Conservation (phyloP, 2,888 invertebrate species). For the Cheilosia vernalis region DNA sequence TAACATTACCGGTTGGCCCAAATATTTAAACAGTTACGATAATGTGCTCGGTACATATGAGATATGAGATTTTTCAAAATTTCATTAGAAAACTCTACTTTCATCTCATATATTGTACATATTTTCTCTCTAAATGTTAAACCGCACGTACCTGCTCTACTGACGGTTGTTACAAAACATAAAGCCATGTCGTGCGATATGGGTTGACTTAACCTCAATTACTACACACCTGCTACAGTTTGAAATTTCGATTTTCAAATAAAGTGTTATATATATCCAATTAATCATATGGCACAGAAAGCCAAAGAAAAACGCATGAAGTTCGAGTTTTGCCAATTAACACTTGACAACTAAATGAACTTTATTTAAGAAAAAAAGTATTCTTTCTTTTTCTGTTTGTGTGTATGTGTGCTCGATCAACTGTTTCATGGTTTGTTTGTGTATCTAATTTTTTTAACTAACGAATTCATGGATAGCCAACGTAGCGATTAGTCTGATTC, state of each 20-base stretch:
- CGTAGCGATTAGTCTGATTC: conserved; percentile 31
- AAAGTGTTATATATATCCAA: conserved; percentile 3
- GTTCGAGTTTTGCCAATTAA: conserved; percentile 73
- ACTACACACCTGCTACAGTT: conserved; percentile 20
- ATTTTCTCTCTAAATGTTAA: conserved; percentile 2
- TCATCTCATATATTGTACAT: not conserved
- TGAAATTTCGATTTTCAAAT: conserved; percentile 25
- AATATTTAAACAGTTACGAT: conserved; percentile 50
- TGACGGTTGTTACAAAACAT: conserved; percentile 2
- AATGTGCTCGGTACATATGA: conserved; percentile 8
- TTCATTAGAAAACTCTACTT: conserved; percentile 10
- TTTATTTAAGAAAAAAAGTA: conserved; percentile 51
- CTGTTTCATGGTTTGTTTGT: conserved; percentile 67
- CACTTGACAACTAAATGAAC: conserved; percentile 67
- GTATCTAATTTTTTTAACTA: conserved; percentile 39
- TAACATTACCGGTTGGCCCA: conserved; percentile 36
- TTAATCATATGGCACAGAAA: conserved; percentile 60
- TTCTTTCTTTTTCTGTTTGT: conserved; percentile 28
- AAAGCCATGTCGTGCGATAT: conserved; percentile 12
- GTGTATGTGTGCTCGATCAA: conserved; percentile 47
- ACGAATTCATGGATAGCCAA: conserved; percentile 7
- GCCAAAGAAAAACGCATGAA: conserved; percentile 61
- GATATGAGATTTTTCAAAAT: not conserved
- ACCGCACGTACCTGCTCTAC: conserved; percentile 6
- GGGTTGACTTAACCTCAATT: conserved; percentile 56